phyloP scores from a whole-genome alignment of 2,113 vertebrate genomes.

The Limanda limanda region DNA sequence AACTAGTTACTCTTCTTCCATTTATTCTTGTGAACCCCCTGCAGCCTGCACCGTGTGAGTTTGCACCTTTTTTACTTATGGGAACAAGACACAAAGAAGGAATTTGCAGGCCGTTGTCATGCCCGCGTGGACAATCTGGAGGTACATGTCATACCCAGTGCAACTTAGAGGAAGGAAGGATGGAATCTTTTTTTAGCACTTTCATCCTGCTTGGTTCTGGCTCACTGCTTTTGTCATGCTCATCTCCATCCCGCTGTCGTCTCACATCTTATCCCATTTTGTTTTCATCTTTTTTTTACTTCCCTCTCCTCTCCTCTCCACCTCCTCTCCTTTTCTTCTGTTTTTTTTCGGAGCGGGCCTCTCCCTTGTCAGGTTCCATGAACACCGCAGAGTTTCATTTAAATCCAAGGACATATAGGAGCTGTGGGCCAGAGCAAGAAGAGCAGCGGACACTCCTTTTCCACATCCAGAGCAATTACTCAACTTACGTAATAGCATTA shows the following conservation, averaged over 20 bases:
- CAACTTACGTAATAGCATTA: slow-evolving; percentile 76
- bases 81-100: slow-evolving; percentile 33
- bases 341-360: slow-evolving; percentile 17
- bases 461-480: slow-evolving; percentile 79
- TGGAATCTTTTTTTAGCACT: slow-evolving; percentile 55
- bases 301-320: neutral
- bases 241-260: slow-evolving; percentile 52
- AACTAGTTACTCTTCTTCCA: slow-evolving; percentile 37
- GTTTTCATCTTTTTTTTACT: neutral
- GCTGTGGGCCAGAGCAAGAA: slow-evolving; percentile 50
- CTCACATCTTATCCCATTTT: slow-evolving; percentile 23
- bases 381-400: slow-evolving; percentile 58
- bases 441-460: slow-evolving; percentile 60
- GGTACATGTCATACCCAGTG: slow-evolving; percentile 39
- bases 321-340: slow-evolving; percentile 3
- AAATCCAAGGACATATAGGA: slow-evolving; percentile 66
- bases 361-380: slow-evolving; percentile 37
- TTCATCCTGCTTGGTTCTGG: slow-evolving; percentile 61
- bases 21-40: slow-evolving; percentile 41
- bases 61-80: slow-evolving; percentile 39
- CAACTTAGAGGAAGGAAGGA: slow-evolving; percentile 16
- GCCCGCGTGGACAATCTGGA: slow-evolving; percentile 32
- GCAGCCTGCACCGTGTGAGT: slow-evolving; percentile 40
- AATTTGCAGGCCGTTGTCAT: slow-evolving; percentile 27
- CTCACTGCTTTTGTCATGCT: slow-evolving; percentile 61